phyloP scores from a whole-genome alignment of 1,140 invertebrate species.

The Leptinotarsa lineolata region DNA sequence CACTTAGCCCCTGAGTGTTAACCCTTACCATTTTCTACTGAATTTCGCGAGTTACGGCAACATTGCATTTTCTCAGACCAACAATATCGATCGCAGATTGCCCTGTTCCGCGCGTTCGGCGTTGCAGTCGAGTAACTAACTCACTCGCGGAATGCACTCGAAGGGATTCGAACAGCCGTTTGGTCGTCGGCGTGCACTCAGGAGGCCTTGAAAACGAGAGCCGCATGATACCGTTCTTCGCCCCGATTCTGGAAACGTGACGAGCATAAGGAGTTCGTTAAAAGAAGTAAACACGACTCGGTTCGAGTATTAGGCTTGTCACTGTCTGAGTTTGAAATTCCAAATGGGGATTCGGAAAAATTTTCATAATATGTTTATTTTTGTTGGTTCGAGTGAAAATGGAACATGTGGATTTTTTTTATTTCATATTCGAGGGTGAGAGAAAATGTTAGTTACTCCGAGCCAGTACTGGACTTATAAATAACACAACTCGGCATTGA shows the following conservation, averaged over 20 bases:
- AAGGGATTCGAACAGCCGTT: conserved; percentile 8
- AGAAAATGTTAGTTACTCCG: too few species aligned
- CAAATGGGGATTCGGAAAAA: not conserved
- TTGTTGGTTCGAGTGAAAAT: not conserved
- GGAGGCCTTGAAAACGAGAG: conserved; percentile 22
- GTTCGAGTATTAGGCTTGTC: not conserved
- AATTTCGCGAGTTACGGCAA: not conserved
- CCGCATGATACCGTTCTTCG: conserved; percentile 32
- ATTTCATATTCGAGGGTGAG: too few species aligned
- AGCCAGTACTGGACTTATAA: too few species aligned
- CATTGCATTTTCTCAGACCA: conserved; percentile 7
- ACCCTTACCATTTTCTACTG: not conserved
- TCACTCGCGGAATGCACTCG: conserved; percentile 20
- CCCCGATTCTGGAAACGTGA: conserved; percentile 35
- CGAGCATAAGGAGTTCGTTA: conserved; percentile 42
- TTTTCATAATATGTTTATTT: not conserved
- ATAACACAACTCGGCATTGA: too few species aligned
- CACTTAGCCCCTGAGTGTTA: not conserved
- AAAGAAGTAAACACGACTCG: conserved; percentile 25
- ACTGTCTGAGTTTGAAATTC: not conserved
- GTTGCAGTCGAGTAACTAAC: conserved; percentile 14
- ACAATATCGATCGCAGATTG: conserved; percentile 27
- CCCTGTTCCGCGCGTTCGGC: not conserved
- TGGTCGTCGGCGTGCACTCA: conserved; percentile 6
- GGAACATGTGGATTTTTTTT: too few species aligned